phyloP scores from a whole-genome alignment of 2,797 vertebrate genomes.

The Microchirus variegatus region DNA sequence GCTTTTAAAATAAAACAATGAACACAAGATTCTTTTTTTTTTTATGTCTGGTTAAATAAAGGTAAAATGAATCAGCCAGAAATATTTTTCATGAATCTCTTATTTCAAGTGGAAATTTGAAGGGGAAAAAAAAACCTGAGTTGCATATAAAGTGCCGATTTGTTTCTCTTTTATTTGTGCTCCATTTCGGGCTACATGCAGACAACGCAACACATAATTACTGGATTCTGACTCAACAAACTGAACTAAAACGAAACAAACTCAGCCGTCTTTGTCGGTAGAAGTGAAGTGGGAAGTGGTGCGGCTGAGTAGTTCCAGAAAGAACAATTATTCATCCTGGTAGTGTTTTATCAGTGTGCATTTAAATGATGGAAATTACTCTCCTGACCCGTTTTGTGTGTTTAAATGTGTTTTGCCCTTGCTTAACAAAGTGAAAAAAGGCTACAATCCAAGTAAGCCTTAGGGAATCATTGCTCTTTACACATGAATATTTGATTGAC shows the following conservation, averaged over 20 bases:
- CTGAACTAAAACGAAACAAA: not conserved
- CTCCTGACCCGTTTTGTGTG: not conserved
- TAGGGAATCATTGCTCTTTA: constrained; percentile 41
- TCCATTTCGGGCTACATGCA: not conserved
- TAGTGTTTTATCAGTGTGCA: not conserved
- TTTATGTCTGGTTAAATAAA: no score
- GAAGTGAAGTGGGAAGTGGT: no score
- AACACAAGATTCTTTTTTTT: not conserved
- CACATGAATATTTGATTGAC: constrained; percentile 64
- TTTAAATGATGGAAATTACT: constrained; percentile 15
- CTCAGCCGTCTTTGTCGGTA: constrained; percentile 7
- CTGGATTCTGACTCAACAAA: constrained; percentile 18
- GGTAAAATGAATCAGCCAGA: not conserved
- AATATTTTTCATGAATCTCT: constrained; percentile 1
- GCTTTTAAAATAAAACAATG: not conserved
- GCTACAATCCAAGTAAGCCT: constrained; percentile 45
- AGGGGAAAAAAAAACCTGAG: not conserved
- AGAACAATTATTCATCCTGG: not conserved
- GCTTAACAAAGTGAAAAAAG: constrained; percentile 20
- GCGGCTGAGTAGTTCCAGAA: not conserved
- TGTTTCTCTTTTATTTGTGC: not conserved
- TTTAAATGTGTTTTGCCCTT: constrained; percentile 16
- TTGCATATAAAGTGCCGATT: not conserved
- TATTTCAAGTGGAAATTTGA: not conserved
- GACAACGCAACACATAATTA: constrained; percentile 1